Evolutionary conservation across 2,888 invertebrate species (phyloP), one percentile per base, ranked within the genome.

Genomic region (Phragmatobia fuliginosa): DNA sequence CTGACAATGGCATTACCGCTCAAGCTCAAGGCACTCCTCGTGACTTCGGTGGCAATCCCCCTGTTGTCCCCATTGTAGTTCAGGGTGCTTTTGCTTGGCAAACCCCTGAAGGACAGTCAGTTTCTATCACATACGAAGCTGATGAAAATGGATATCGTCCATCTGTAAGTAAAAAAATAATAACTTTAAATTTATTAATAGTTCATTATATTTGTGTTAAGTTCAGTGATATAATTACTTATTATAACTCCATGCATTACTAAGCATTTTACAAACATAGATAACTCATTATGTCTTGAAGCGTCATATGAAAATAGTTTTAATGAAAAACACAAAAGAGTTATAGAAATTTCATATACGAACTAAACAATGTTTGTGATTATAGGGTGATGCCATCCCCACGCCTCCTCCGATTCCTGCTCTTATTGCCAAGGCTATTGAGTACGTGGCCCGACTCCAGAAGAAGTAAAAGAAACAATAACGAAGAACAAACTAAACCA

Each of bases 81-180:
- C 92, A 95, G 78, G 96, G 96, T 36, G 87, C 92, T 1, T 96
- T 92, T 91, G 89, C 94, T 45, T 96, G 94, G 90, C 94, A 93
- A 8, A 95, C 96, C 33, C 96, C 96, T 21, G 97, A 97, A 78
- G 97, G 97, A n/a, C 90, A 95, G 60, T 92, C 92, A 21, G 92
- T 96, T 80, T 85, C 90, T n/a, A 86, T 97, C 72, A 90, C 92
- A 62, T 97, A 97, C 90, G 85, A 95, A 70, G 97, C 97, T 78
- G 96, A 97, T 80, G 97, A 97, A 87, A 96, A 96, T 78, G 97
- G 97, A 71, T 97, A 96, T 95, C 96, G 96, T 75, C 96, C 97
- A 38, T 90, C 94, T 88, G 97, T 92, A 86, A 85, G 83, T 83
- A 25, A 10, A 68, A 38, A 21, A 41, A 5, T n/a, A 21, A 41